Base-by-base conservation (phyloP, 2,888 invertebrate species). In the Anthophora plumipes region DNA sequence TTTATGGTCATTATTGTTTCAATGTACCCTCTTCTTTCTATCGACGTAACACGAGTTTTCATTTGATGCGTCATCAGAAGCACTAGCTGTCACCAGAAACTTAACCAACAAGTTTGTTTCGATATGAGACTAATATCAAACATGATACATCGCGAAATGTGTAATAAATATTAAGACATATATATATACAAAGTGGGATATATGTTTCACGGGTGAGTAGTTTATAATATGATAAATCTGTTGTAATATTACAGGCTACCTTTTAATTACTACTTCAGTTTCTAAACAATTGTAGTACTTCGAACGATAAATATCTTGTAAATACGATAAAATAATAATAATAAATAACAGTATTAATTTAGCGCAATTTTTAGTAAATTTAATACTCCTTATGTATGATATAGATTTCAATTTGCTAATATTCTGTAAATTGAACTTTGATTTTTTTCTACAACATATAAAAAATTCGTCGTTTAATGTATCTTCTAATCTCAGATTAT, bases 21-120 rank as follows among this genome's bases (percentile, higher is more conserved):
- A 17, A 61, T 59, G 17, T 52, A 17, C 55, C 61, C 57, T 31
- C 17, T 12, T 48, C 7, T 1, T 52, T 39, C 17, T 4, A 57
- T 55, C 50, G n/a, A 37, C 48, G n/a, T 41, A 2, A 43, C 50
- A 20, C 37, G 52, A 39, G 41, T 60, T 63, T 12, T 25, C 4
- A 31, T 54, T 17, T 31, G 20, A 77, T 77, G 41, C 73, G 68
- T 77, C 71, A 78, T 55, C 25, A 9, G n/a, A n/a, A n/a, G 54
- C 25, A 43, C 64, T 61, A 41, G n/a, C 70, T 83, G 82, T 74
- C 74, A 82, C 61, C 37, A 52, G 50, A 68, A 50, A 77, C 73
- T 20, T 83, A 81, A 83, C 82, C 82, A 37, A 55, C 12, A 66
- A 59, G 7, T 72, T 69, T 55, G 3, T 6, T 52, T 63, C 46